These are phyloP conservation scores for Deroptyus accipitrinus DNA, from an alignment of 2,113 vertebrate genomes.

Conservation along the genomic window DNA sequence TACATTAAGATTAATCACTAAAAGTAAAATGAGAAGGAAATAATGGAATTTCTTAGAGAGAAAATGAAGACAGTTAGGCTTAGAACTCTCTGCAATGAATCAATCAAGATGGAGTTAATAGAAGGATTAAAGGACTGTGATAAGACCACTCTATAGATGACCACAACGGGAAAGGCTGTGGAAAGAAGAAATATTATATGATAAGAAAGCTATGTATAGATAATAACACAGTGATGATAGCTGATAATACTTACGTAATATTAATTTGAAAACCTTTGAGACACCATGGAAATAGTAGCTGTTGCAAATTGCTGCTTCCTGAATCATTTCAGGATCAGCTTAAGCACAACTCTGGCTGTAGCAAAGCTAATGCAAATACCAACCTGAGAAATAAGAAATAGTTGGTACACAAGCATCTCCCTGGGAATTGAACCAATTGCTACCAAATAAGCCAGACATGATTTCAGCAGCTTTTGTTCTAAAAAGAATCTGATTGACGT, in stretches of 20 bases:
- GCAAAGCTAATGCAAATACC: conserved; percentile 7
- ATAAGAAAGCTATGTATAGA: background rate
- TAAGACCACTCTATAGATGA: background rate
- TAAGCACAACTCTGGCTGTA: conserved; percentile 1
- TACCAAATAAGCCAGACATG: background rate
- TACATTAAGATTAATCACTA: background rate
- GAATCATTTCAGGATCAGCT: background rate
- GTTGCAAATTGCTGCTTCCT: background rate
- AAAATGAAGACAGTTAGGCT: background rate
- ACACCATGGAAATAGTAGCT: background rate
- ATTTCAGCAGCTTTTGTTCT: background rate
- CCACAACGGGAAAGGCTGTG: background rate
- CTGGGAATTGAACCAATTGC: conserved; percentile 33
- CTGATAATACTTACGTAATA: background rate
- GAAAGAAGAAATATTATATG: background rate
- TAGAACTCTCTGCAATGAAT: background rate
- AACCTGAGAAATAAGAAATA: conserved; percentile 20
- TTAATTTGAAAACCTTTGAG: conserved; percentile 10
- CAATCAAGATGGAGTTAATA: background rate
- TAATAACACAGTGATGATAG: background rate
- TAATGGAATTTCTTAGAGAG: background rate
- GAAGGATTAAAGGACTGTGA: background rate
- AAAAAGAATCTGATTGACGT: background rate
- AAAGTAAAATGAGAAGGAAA: background rate
- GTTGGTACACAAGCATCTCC: background rate